Base-by-base conservation (phyloP, 2,113 vertebrate species). In the Pachyramphus minor region DNA sequence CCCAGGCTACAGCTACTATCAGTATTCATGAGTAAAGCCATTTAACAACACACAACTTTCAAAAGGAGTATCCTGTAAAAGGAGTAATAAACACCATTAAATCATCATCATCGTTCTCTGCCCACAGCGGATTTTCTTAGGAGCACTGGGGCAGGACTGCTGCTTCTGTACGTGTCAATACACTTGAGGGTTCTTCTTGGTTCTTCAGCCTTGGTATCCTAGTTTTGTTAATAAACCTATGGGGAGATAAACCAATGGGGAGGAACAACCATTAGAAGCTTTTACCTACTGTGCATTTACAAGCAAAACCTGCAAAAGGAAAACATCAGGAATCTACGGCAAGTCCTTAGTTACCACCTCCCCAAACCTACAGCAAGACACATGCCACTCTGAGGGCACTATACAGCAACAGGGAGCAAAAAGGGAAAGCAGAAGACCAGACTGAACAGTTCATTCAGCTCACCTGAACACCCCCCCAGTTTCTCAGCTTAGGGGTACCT, bases 201-300 rank as follows among this genome's bases (percentile, higher is more conserved):
- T 98, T 99, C 99, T 99, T 99, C 99, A 98, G 98, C 99, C 99
- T 98, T 98, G 98, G 98, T 98, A 98, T 99, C 99, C 99, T 99
- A 99, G 99, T 98, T 99, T 98, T 98, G 98, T 98, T 99, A 99
- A 99, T 99, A 99, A 99, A 99, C 99, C 99, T 99, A 99, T 98
- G 98, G 98, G 99, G 99, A 99, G 98, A 99, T 99, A 99, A 99
- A 99, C 98, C 99, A 99, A 99, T 4, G 99, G 99, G 99, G 99
- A 99, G 99, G 99, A 99, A 98, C 95, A 99, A 98, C 98, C 98
- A 98, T 99, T 99, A 99, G 99, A 99, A 98, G 98, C 98, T 98
- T 98, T 98, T 98, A 98, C 97, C 98, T 98, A 98, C 95, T 98
- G 96, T 20, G 56, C 84, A 95, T 96, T 97, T 98, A 98, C 91